Conservation (phyloP, 2,888 invertebrate genomes). For the Seira musarum region DNA sequence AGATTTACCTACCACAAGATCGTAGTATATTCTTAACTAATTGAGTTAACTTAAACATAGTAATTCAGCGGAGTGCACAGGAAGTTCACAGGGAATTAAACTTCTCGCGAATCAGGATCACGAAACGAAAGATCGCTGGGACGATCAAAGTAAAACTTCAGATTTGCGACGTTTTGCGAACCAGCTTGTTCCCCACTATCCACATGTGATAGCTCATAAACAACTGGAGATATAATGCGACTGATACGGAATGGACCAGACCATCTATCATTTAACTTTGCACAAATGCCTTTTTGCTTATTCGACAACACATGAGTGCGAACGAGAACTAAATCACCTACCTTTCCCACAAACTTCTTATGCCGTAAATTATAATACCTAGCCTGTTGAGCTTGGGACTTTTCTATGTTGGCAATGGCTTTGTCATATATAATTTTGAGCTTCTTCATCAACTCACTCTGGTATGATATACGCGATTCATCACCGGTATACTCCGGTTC, state of each 20-base stretch:
- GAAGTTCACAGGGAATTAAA: too few species aligned
- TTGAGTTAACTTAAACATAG: constrained; percentile 12
- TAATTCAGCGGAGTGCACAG: background rate
- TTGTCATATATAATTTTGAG: constrained; percentile 18
- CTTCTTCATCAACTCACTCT: constrained; percentile 21
- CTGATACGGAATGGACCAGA: constrained; percentile 26
- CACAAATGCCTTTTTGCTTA: constrained; percentile 25
- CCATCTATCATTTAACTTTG: constrained; percentile 38
- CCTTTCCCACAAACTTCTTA: background rate
- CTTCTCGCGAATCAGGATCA: constrained; percentile 10
- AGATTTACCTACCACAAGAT: constrained; percentile 3
- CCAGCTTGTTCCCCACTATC: background rate
- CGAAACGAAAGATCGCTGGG: constrained; percentile 10
- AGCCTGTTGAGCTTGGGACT: constrained; percentile 29
- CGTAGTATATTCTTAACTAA: background rate
- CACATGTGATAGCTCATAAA: background rate
- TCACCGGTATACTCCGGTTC: constrained; percentile 10
- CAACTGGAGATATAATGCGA: constrained; percentile 1
- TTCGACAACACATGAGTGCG: constrained; percentile 44
- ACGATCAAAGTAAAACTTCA: constrained; percentile 35
- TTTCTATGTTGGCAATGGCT: constrained; percentile 24
- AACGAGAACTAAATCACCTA: constrained; percentile 53
- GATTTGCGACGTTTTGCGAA: constrained; percentile 19
- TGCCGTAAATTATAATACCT: constrained; percentile 41
- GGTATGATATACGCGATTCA: constrained; percentile 22